These are phyloP conservation scores for Hirtodrosophila confusa DNA, from an alignment of 2,888 invertebrate genomes.

Conservation along the genomic window DNA sequence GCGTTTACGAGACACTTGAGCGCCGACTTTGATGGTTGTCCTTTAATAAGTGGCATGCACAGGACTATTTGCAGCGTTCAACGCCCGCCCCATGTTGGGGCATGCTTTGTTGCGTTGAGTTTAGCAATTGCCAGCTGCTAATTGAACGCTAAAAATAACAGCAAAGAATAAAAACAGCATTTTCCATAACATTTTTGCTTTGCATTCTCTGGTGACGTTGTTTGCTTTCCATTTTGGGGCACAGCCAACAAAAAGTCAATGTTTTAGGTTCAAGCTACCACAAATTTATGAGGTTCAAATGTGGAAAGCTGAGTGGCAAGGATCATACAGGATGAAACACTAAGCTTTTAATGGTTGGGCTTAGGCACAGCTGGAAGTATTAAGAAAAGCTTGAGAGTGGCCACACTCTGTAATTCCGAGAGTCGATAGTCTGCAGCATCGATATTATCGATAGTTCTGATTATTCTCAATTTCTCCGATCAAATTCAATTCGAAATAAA, in stretches of 20 bases:
- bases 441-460: too few relatives aligned
- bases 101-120: constrained; percentile 4
- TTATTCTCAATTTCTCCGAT: too few relatives aligned
- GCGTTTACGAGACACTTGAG: constrained; percentile 51
- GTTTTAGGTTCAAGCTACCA: too few relatives aligned
- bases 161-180: constrained; percentile 11
- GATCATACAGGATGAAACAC: neutral
- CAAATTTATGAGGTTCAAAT: constrained; percentile 9
- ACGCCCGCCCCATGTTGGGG: neutral
- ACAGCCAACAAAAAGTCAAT: constrained; percentile 4
- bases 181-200: constrained; percentile 6
- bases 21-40: constrained; percentile 44
- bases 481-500: too few relatives aligned
- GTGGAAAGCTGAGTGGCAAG: neutral
- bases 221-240: constrained; percentile 23
- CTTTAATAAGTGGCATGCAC: constrained; percentile 42
- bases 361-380: too few relatives aligned
- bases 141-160: constrained; percentile 58
- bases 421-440: too few relatives aligned
- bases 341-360: neutral
- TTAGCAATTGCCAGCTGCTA: constrained; percentile 32
- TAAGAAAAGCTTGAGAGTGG: too few relatives aligned
- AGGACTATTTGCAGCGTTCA: constrained; percentile 6
- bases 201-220: constrained; percentile 4
- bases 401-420: too few relatives aligned